Evolutionary conservation across 2,797 vertebrate species (phyloP).

Genomic region (Leptatherina wallacei): DNA sequence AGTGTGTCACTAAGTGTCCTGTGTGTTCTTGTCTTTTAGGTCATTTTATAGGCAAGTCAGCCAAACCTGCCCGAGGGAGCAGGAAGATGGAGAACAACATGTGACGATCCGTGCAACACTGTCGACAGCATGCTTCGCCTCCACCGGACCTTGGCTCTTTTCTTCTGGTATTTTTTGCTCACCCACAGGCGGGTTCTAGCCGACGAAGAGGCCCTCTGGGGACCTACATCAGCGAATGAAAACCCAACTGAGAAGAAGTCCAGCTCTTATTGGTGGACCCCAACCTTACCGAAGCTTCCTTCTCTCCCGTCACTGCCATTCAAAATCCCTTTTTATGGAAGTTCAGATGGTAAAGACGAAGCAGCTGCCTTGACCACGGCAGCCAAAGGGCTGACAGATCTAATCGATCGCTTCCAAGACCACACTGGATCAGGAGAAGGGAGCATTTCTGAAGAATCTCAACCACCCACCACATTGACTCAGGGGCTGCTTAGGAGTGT

Average conservation of each 20-base stretch:
- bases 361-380: slow-evolving; percentile 17
- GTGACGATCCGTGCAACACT: slow-evolving; percentile 68
- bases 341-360: slow-evolving; percentile 11
- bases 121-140: slow-evolving; percentile 81
- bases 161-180: slow-evolving; percentile 71
- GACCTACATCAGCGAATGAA: slow-evolving; percentile 33
- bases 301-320: slow-evolving; percentile 26
- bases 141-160: slow-evolving; percentile 65
- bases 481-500: slow-evolving; percentile 47
- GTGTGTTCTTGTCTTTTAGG: slow-evolving; percentile 74
- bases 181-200: slow-evolving; percentile 55
- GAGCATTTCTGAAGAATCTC: slow-evolving; percentile 45
- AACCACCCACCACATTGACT: slow-evolving; percentile 45
- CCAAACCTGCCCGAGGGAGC: slow-evolving; percentile 54
- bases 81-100: slow-evolving; percentile 74
- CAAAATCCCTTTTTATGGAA: not conserved
- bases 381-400: slow-evolving; percentile 21
- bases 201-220: slow-evolving; percentile 64
- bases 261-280: slow-evolving; percentile 41
- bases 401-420: slow-evolving; percentile 36
- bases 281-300: slow-evolving; percentile 27
- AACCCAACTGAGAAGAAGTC: slow-evolving; percentile 35
- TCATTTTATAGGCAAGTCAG: slow-evolving; percentile 39
- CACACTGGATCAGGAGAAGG: slow-evolving; percentile 64
- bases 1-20: slow-evolving; percentile 66